These are phyloP conservation scores for Halocynthia aurantium DNA, from an alignment of 23 tunicate genomes.

Conservation along the genomic window DNA sequence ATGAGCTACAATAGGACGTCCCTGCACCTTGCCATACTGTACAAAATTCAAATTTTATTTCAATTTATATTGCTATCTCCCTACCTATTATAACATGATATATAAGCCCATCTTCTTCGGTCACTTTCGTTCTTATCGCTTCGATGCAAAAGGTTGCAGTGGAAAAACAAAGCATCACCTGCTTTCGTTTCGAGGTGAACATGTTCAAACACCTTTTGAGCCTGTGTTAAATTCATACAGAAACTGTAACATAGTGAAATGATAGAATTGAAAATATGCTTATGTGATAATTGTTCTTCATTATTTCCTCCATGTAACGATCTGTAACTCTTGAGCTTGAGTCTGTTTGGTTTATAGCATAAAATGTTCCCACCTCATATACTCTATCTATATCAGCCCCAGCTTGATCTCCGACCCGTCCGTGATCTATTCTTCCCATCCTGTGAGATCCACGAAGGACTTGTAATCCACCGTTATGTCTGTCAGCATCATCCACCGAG, in stretches of 20 bases:
- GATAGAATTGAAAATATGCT: too few relatives aligned
- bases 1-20: background rate
- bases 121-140: slow-evolving; percentile 65
- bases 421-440: slow-evolving; percentile 88
- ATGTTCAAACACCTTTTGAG: slow-evolving; percentile 47
- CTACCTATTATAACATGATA: slow-evolving; percentile 56
- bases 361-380: slow-evolving; percentile 22
- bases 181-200: slow-evolving; percentile 39
- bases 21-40: background rate
- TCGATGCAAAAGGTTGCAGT: slow-evolving; percentile 75
- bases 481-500: slow-evolving; percentile 72
- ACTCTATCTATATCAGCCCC: slow-evolving; percentile 80
- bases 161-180: slow-evolving; percentile 82
- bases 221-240: slow-evolving; percentile 27
- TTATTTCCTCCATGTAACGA: too few relatives aligned
- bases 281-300: too few relatives aligned
- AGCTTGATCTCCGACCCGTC: slow-evolving; percentile 74
- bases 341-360: background rate
- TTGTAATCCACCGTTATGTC: slow-evolving; percentile 72
- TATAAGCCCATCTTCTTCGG: slow-evolving; percentile 64
- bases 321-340: too few relatives aligned
- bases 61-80: background rate
- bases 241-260: too few relatives aligned
- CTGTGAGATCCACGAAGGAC: slow-evolving; percentile 57
- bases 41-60: background rate